phyloP scores from a whole-genome alignment of 2,113 vertebrate genomes.

The Zosterops borbonicus region DNA sequence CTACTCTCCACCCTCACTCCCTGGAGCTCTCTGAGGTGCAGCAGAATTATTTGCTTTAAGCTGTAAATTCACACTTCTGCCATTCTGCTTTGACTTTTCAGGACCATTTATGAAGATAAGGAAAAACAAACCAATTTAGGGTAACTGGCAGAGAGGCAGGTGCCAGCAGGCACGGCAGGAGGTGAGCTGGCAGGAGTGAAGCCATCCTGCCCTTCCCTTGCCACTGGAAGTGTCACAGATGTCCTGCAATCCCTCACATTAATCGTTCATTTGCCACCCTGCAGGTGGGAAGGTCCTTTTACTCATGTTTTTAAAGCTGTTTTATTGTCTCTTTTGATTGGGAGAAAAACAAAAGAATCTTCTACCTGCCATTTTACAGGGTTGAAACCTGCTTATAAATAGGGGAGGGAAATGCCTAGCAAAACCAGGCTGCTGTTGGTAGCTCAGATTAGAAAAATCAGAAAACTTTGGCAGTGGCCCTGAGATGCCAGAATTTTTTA shows the following conservation, averaged over 20 bases:
- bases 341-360: background rate
- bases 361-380: background rate
- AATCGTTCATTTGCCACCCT: conserved; percentile 4
- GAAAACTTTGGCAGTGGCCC: background rate
- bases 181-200: background rate
- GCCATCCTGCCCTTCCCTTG: background rate
- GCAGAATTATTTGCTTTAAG: background rate
- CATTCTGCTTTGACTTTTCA: background rate
- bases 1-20: background rate
- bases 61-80: conserved; percentile 25
- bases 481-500: background rate
- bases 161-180: background rate
- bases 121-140: background rate
- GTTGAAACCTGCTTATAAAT: background rate
- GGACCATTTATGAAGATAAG: background rate
- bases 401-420: background rate
- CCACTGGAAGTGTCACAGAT: background rate
- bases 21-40: background rate
- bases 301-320: background rate
- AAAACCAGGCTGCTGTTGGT: background rate
- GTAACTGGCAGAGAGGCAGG: background rate
- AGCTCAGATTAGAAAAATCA: background rate
- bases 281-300: background rate
- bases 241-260: background rate
- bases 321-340: background rate